These are phyloP conservation scores for Drosophila tani DNA, from an alignment of 1,140 invertebrate species.

Conservation along the genomic window DNA sequence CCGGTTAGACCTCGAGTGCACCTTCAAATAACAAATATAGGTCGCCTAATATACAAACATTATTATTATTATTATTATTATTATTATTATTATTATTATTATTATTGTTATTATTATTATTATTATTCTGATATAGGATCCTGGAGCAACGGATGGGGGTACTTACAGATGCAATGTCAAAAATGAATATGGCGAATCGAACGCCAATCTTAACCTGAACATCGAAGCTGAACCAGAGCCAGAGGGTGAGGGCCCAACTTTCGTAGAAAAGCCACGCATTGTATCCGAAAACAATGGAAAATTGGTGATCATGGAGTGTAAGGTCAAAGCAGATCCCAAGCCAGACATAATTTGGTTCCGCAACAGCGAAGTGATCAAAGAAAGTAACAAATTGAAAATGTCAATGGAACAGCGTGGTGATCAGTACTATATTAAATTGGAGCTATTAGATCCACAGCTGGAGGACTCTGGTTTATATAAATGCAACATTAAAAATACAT, in stretches of 20 bases:
- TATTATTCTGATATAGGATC: slow-evolving; percentile 89
- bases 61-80: neutral
- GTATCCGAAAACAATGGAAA: slow-evolving; percentile 96
- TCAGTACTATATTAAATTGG: slow-evolving; percentile 95
- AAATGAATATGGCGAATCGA: slow-evolving; percentile 98
- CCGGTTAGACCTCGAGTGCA: too few relatives aligned
- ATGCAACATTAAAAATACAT: slow-evolving; percentile 97
- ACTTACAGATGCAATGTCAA: slow-evolving; percentile 98
- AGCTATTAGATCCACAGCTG: slow-evolving; percentile 95
- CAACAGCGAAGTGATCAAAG: slow-evolving; percentile 91
- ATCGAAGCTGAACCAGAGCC: slow-evolving; percentile 97
- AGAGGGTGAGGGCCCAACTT: slow-evolving; percentile 98
- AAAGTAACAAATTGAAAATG: slow-evolving; percentile 93
- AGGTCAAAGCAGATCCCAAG: slow-evolving; percentile 96
- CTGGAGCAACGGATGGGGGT: slow-evolving; percentile 96
- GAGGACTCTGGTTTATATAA: slow-evolving; percentile 99
- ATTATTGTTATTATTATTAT: neutral
- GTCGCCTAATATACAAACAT: too few relatives aligned
- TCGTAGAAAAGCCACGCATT: slow-evolving; percentile 96
- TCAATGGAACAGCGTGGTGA: slow-evolving; percentile 90
- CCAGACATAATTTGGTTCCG: slow-evolving; percentile 97
- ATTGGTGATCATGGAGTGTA: slow-evolving; percentile 98
- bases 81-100: neutral
- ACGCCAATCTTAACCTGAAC: slow-evolving; percentile 99
- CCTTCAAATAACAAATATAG: too few relatives aligned